Evolutionary conservation across 2,113 vertebrate genomes (phyloP).

Genomic region (Arizona elegans): DNA sequence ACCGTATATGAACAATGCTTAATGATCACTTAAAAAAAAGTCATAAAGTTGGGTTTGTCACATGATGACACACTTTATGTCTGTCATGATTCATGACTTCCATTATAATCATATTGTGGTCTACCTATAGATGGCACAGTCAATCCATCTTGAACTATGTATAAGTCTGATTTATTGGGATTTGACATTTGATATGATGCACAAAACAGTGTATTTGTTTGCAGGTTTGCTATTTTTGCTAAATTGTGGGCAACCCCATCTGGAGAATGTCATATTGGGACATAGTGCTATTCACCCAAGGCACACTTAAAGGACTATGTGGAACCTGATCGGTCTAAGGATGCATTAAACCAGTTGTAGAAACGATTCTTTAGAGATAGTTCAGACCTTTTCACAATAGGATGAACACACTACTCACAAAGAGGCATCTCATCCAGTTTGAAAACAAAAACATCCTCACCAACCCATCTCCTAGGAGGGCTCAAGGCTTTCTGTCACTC

Average conservation of each 20-base stretch:
- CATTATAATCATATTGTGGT: background rate
- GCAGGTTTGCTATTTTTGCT: background rate
- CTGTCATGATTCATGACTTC: background rate
- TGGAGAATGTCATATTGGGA: background rate
- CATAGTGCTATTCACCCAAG: background rate
- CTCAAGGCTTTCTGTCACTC: background rate
- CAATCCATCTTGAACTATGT: background rate
- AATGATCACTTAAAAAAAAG: background rate
- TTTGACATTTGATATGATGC: background rate
- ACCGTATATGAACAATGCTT: background rate
- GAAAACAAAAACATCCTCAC: background rate
- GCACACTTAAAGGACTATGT: background rate
- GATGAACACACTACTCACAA: background rate
- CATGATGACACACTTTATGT: background rate
- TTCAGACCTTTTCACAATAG: background rate
- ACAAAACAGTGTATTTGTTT: background rate
- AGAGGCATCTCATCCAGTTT: background rate
- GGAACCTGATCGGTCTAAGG: background rate
- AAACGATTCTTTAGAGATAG: background rate
- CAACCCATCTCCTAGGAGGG: background rate
- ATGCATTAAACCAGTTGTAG: background rate
- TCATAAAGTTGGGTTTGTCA: background rate
- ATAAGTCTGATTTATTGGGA: background rate
- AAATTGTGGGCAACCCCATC: background rate
- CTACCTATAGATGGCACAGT: background rate